Percentiles rank a stretch among this genome's conserved stretches.
phyloP scores from a whole-genome alignment of 2,888 invertebrate genomes.

The Vanessa cardui region DNA sequence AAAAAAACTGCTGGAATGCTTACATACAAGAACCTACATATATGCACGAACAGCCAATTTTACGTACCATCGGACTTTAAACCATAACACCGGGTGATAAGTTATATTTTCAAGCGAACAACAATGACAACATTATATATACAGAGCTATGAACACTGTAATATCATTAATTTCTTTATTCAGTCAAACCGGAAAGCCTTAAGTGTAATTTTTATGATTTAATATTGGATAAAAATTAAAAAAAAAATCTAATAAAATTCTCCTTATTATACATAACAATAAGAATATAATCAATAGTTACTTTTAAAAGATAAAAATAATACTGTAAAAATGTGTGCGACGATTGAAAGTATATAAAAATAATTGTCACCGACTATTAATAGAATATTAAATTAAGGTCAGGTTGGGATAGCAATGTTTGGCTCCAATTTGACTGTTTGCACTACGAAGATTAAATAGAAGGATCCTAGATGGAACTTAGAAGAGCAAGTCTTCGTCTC shows the following conservation, averaged over 20 bases:
- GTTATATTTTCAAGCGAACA: conserved; percentile 45
- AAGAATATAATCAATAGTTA: conserved; percentile 10
- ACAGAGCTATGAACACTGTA: conserved; percentile 71
- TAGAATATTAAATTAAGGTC: neutral
- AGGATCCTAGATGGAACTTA: conserved; percentile 68
- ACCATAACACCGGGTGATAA: conserved; percentile 43
- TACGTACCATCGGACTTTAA: conserved; percentile 44
- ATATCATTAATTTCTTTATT: conserved; percentile 59
- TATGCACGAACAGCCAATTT: conserved; percentile 32
- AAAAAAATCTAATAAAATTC: conserved; percentile 3
- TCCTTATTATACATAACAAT: conserved; percentile 3
- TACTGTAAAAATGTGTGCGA: conserved; percentile 6
- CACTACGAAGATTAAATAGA: conserved; percentile 33
- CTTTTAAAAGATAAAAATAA: conserved; percentile 3
- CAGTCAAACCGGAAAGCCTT: conserved; percentile 53
- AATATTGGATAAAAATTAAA: conserved; percentile 2
- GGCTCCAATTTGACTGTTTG: conserved; percentile 42
- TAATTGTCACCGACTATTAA: neutral
- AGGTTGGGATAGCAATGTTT: neutral
- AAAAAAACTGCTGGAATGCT: conserved; percentile 71
- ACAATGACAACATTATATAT: conserved; percentile 66
- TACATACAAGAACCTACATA: conserved; percentile 58
- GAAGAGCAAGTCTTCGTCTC: conserved; percentile 95
- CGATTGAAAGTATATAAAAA: neutral
- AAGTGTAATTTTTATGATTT: neutral